Base-by-base conservation (phyloP, 2,888 invertebrate species). In the Ormia ochracea region DNA sequence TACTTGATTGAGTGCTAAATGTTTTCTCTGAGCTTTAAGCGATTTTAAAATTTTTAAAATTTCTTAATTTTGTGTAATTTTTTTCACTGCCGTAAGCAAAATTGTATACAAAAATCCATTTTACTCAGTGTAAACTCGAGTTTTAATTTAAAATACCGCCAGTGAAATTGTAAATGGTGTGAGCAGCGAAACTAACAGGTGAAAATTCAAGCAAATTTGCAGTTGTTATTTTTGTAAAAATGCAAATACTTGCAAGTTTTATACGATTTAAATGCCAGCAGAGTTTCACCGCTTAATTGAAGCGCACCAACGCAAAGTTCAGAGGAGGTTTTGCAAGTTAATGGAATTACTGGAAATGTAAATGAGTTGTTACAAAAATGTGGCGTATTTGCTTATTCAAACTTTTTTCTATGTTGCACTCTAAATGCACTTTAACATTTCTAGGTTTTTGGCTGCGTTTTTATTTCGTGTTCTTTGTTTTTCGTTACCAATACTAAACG, bases 381-480 rank as follows among this genome's bases (percentile, higher is more conserved):
- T 59, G 7, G 28, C 48, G 23, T 50, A 65, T 38, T 48, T 48
- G 45, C 50, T 38, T 38, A 65, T n/a, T n/a, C 17, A 56, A 45
- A 43, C 52, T 56, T 54, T 50, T 54, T 48, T 12, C 28, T 26
- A 6, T 36, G 36, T 59, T 52, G 65, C 58, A 70, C 65, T 65
- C 43, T 50, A 54, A 70, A 65, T 59, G 59, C 58, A 52, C 66
- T 70, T 72, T 7, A 59, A 17, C 52, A 43, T 45, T 45, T 45
- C 14, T 58, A 14, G 17, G 7, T 21, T 58, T 58, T 26, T 0
- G 43, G 48, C 21, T 4, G 3, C 26, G 12, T 56, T 56, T 21
- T 33, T 23, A 17, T 23, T 36, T 10, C 10, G 10, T 21, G 31
- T 38, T 28, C 38, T 66, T 36, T 26, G 17, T 33, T 54, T 33